Percentiles rank a stretch among this genome's conserved stretches.
These are phyloP conservation scores for Upupa epops DNA, from an alignment of 2,113 vertebrate species.

Conservation along the genomic window DNA sequence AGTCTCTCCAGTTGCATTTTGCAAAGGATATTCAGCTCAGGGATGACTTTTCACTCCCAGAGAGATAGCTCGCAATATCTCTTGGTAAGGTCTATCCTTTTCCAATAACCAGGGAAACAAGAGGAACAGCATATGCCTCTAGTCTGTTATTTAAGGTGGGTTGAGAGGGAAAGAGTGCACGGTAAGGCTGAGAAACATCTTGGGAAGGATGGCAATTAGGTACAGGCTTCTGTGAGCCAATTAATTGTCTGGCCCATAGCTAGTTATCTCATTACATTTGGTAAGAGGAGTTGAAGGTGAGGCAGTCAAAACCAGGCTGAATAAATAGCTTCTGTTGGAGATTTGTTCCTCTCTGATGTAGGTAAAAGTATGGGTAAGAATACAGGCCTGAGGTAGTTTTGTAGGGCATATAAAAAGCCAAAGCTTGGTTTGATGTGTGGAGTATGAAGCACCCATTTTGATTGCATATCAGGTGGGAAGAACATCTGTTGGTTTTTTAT, in stretches of 20 bases:
- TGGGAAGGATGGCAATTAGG: neutral
- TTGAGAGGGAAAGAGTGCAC: neutral
- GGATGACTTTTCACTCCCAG: neutral
- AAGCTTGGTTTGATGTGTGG: accelerated
- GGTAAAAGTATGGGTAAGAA: neutral
- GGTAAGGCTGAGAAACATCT: neutral
- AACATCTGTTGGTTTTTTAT: neutral
- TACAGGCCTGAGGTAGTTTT: neutral
- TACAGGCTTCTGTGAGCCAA: neutral
- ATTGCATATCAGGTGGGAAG: neutral
- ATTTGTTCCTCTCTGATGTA: neutral
- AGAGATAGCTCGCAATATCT: accelerated
- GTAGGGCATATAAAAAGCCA: accelerated
- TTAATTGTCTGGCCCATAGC: neutral
- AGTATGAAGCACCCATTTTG: accelerated
- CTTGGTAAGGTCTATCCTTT: neutral
- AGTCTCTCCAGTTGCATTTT: neutral
- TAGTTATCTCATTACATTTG: neutral
- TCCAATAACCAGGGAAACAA: accelerated
- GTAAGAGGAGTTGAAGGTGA: neutral
- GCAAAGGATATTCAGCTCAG: neutral
- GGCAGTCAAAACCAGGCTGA: neutral
- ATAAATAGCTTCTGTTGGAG: neutral
- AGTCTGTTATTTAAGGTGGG: neutral
- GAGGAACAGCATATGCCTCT: neutral